Base-by-base conservation (phyloP, 2,888 invertebrate genomes). In the Liodrosophila aerea region DNA sequence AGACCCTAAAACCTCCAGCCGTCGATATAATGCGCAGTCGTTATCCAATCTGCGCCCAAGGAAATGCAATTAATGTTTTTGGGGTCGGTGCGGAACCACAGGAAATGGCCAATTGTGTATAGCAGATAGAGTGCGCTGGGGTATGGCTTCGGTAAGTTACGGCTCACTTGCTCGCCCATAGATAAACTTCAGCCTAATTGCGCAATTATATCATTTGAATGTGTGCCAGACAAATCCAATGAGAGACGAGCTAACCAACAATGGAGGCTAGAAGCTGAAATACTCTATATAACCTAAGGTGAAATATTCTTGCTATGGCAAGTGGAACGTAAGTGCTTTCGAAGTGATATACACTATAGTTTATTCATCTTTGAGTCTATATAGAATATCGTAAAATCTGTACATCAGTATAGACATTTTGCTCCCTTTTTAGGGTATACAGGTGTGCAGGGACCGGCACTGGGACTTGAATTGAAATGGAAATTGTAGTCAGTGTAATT, bases 161-260 rank as follows among this genome's bases (percentile, higher is more conserved):
- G 18, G 31, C 29, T 47, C 52, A 46, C 37, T 58, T 39, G 53
- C 45, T 64, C 43, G 36, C 27, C 33, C 40, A 33, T 29, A 56
- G 62, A 60, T 57, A 57, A 47, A 62, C 30, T 75, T 52, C 43
- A 29, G 15, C 30, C 54, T 74, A 78, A 76, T 76, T 76, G 72
- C 46, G 54, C 69, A 78, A 74, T 74, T 76, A 76, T 71, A 63
- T 62, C 30, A 65, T 67, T 56, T 49, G 57, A 64, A 67, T 67
- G 63, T 60, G 43, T 66, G 54, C 43, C 29, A 56, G 46, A 13
- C 36, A 41, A 47, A 37, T 16, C 8, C 54, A 50, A 39, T 41
- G 13, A 34, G 30, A 49, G 51, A 8, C 29, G 5, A 18, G 16
- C 8, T n/a, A n/a, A n/a, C 29, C 29, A 9, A 18, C n/a, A 37